These are phyloP conservation scores for Paratilapia polleni DNA, from an alignment of 2,113 vertebrate species.

Conservation along the genomic window DNA sequence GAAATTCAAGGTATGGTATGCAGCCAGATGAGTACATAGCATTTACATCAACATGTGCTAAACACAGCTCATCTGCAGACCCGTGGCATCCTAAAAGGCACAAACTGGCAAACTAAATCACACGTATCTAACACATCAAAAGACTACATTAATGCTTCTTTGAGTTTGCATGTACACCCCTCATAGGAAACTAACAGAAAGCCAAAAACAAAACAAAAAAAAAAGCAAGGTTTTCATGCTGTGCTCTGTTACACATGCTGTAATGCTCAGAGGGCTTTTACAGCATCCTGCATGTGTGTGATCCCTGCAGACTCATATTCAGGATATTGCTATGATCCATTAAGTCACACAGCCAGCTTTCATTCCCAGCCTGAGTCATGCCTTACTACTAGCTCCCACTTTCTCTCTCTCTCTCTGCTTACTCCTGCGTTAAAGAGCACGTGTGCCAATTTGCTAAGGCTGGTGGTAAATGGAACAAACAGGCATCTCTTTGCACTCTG, in stretches of 20 bases:
- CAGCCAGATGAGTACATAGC: not conserved
- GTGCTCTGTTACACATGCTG: constrained; percentile 9
- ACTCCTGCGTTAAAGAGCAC: constrained; percentile 27
- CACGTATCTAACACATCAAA: not conserved
- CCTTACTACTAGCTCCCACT: constrained; percentile 2
- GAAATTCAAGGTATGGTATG: not conserved
- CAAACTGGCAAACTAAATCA: not conserved
- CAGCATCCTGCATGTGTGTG: not conserved
- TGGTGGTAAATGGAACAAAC: constrained; percentile 53
- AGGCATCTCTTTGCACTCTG: constrained; percentile 25
- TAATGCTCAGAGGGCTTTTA: constrained; percentile 1
- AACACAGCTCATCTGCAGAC: not conserved
- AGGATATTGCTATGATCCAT: constrained; percentile 4
- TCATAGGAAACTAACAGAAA: constrained; percentile 10
- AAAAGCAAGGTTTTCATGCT: constrained; percentile 7
- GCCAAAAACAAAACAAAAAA: constrained; percentile 15
- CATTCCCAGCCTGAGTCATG: constrained; percentile 17
- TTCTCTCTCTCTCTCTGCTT: not conserved
- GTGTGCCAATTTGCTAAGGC: constrained; percentile 20
- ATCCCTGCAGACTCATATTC: not conserved
- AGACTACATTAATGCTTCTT: not conserved
- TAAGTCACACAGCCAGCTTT: constrained; percentile 7
- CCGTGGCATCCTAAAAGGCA: constrained; percentile 1
- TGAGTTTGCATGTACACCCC: constrained; percentile 7
- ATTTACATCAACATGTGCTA: not conserved